Base-by-base conservation (phyloP, 2,888 invertebrate genomes). In the Punctoribates punctum region DNA sequence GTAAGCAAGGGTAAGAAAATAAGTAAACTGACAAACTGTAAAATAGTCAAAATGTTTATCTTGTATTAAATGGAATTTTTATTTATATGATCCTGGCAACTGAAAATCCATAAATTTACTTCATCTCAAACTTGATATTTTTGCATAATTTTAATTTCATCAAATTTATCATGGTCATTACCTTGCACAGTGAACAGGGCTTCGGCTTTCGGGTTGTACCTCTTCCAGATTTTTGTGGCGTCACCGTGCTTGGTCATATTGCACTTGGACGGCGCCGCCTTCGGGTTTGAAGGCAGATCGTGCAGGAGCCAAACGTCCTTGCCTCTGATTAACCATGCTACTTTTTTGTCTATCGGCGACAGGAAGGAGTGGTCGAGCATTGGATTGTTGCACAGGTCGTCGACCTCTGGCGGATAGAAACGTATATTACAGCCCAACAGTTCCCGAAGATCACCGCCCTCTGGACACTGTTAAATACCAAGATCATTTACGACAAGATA, bases 311-410 rank as follows among this genome's bases (percentile, higher is more conserved):
- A 70, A 5, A 42, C 8, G 38, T 70, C 34, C 15, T 23, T 38
- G 3, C 46, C 70, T 11, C 70, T n/a, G n/a, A 70, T 23, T 23
- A 70, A 23, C 20, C 25, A 70, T 11, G 34, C 70, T 23, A 23
- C 46, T n/a, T 20, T 46, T 1, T 17, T 25, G 27, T 72, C 46
- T 34, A 8, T 34, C 0, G 48, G 27, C 11, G 46, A 13, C 1
- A 72, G 9, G 8, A 72, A 42, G 25, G 72, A 23, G 27, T 72
- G 23, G 20, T 72, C 72, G 0, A 72, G 1, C 25, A 48, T n/a
- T 20, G 72, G 72, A 15, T 72, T 48, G 1, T 72, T 17, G 48
- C 72, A 72, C 48, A 72, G 17, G 20, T 48, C 25, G 17, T 72
- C 25, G 17, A 72, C 72, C 17, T 72, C 72, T 27, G 42, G 46